Evolutionary conservation across 2,113 vertebrate species (phyloP).

Genomic region (Cettia cetti): DNA sequence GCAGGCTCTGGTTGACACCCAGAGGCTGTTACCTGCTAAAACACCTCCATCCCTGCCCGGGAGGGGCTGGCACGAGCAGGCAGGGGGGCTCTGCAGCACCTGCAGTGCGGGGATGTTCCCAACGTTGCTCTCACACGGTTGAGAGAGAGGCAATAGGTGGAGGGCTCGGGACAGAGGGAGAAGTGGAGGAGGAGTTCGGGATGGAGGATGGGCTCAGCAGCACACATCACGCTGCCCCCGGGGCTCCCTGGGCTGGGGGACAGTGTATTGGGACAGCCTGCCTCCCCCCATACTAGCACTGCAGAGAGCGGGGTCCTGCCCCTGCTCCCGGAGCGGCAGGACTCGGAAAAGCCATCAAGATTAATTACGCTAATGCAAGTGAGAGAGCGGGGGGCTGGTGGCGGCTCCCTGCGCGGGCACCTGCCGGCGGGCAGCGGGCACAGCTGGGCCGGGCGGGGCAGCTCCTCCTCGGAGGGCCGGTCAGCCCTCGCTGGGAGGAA

Average conservation of each 20-base stretch:
- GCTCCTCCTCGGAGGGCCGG: fast-evolving
- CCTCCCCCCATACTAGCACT: fast-evolving
- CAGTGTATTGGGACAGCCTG: background rate
- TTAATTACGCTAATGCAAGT: background rate
- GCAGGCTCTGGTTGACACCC: background rate
- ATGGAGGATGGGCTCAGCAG: background rate
- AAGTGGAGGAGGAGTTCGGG: background rate
- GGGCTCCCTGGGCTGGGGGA: background rate
- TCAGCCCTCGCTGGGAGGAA: background rate
- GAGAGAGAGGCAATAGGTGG: background rate
- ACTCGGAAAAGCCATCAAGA: background rate
- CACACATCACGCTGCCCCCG: fast-evolving
- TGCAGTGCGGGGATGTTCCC: background rate
- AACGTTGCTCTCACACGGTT: fast-evolving
- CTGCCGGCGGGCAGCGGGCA: fast-evolving
- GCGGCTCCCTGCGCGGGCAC: background rate
- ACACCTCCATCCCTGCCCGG: background rate
- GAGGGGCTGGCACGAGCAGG: background rate
- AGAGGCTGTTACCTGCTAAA: background rate
- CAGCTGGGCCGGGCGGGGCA: background rate
- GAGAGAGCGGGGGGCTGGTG: background rate
- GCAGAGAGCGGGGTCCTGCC: background rate
- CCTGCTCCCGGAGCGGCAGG: background rate
- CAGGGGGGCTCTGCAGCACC: background rate
- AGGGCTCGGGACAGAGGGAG: background rate